Base-by-base conservation (phyloP, 2,888 invertebrate species). In the Lasiommata megera region DNA sequence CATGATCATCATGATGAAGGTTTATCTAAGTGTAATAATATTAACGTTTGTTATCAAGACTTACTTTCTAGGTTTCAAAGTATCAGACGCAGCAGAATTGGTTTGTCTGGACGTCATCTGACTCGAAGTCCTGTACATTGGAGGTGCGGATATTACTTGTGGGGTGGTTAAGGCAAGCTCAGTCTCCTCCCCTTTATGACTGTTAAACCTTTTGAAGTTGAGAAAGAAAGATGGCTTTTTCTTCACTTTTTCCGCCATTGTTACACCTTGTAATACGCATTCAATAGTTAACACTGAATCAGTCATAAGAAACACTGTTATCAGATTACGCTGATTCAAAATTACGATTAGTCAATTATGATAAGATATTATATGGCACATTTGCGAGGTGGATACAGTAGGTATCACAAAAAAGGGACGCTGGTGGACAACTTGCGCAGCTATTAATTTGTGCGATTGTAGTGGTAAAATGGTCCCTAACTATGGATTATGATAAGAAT, bases 161-260 rank as follows among this genome's bases (percentile, higher is more conserved):
- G 66, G 67, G 0, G 64, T 66, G 0, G 50, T 12, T 0, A n/a
- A n/a, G n/a, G 72, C 62, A 7, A 47, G n/a, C 14, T 8, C 28
- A 7, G 77, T 77, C 14, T 75, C 73, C 5, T 54, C 47, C 9
- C 65, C 54, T 50, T 71, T 82, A 41, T 76, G 73, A 61, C 80
- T 79, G 53, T 79, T 82, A 77, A 80, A 82, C 37, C 86, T 74
- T 56, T 77, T 87, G n/a, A 88, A 58, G 34, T 69, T 81, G 62
- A 88, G 36, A 36, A 53, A 84, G 61, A 88, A 80, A 6, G 79
- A 71, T 1, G 78, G 77, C 46, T 77, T 86, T 59, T 83, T 88
- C 62, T 85, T 88, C 46, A 77, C 64, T 65, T 86, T 88, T 29
- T 89, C 88, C 36, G 84, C 72, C 88, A 88, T 89, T 28, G 28